A percentile compares a stretch with the other conserved stretches of the same genome.
Evolutionary conservation across 1,140 invertebrate genomes (phyloP).

Genomic region (Heliconius congener): DNA sequence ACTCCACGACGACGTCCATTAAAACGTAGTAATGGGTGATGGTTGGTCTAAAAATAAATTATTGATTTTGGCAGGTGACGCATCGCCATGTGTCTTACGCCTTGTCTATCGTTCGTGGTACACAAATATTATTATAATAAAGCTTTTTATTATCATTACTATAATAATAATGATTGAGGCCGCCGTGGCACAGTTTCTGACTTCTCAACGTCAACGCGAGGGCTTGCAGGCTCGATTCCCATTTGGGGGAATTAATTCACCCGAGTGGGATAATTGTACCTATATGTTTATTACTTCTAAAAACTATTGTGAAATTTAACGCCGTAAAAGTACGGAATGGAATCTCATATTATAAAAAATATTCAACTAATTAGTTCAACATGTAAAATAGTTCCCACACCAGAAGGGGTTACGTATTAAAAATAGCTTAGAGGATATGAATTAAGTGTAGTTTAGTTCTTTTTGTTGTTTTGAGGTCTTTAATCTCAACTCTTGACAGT

Average conservation of each 20-base stretch:
- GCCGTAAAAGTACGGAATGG: no score
- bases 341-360: no score
- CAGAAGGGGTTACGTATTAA: neutral
- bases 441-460: neutral
- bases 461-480: neutral
- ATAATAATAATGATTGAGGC: no score
- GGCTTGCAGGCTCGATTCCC: no score
- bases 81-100: neutral
- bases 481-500: neutral
- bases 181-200: no score
- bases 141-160: no score
- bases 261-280: no score
- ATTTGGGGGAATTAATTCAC: no score
- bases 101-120: neutral
- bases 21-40: neutral
- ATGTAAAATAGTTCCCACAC: neutral
- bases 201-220: no score
- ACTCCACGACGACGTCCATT: neutral
- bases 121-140: no score
- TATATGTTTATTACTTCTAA: no score
- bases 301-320: no score
- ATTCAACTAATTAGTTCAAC: neutral
- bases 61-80: constrained; percentile 10
- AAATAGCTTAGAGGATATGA: neutral
- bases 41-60: neutral